Evolutionary conservation across 2,113 vertebrate species (phyloP).

Genomic region (Pterocles burchelli): DNA sequence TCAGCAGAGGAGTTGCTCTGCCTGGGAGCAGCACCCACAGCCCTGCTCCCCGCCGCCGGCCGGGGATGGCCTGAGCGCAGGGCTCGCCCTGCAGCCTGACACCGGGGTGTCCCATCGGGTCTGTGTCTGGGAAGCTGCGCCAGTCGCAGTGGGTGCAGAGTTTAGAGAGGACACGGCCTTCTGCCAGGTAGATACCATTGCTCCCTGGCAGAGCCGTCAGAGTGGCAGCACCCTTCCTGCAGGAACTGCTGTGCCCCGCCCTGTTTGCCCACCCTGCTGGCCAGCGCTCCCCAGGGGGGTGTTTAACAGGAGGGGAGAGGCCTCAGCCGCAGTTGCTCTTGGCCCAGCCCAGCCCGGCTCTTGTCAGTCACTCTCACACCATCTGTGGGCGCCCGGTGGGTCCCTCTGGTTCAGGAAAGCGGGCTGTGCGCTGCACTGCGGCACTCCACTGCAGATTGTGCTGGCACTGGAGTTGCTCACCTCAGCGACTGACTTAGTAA

Average conservation of each 20-base stretch:
- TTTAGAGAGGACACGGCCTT: background rate
- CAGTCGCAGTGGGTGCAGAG: too few relatives aligned
- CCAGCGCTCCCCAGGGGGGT: background rate
- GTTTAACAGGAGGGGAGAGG: too few relatives aligned
- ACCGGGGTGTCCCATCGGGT: too few relatives aligned
- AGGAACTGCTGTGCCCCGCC: background rate
- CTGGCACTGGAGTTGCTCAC: accelerated
- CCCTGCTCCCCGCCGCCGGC: too few relatives aligned
- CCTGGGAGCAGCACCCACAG: too few relatives aligned
- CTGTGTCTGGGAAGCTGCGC: background rate
- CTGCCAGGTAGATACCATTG: background rate
- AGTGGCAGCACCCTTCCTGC: background rate
- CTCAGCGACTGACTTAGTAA: background rate
- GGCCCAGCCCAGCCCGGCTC: background rate
- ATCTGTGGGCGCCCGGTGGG: background rate
- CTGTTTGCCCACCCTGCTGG: too few relatives aligned
- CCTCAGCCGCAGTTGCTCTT: background rate
- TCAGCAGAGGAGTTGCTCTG: background rate
- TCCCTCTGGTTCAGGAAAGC: background rate
- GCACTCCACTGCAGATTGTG: background rate
- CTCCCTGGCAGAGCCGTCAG: background rate
- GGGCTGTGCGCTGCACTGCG: accelerated
- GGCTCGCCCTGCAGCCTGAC: too few relatives aligned
- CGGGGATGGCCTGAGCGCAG: too few relatives aligned
- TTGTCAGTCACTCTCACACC: background rate